Evolutionary conservation across 2,797 vertebrate species (phyloP).

Genomic region (Myiotriccus ornatus): DNA sequence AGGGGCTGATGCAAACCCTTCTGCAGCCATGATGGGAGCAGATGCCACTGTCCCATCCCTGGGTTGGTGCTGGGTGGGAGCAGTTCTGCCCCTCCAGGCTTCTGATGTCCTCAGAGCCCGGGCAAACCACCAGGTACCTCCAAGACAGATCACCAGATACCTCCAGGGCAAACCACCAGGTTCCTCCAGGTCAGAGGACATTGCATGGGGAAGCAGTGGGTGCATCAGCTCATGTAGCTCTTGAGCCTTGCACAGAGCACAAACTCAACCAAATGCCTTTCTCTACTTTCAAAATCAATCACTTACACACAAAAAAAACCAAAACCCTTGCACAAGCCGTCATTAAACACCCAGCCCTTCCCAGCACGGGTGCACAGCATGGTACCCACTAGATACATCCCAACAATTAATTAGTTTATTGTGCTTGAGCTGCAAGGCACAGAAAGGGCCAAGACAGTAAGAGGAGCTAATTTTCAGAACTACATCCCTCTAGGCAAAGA

Average conservation of each 20-base stretch:
- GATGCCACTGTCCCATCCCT: too few relatives aligned
- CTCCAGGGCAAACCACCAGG: neutral
- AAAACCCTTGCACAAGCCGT: neutral
- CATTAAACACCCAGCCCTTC: neutral
- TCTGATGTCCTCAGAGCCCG: neutral
- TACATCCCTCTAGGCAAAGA: neutral
- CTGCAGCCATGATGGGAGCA: fast-evolving
- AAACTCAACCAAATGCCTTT: neutral
- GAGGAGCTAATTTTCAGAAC: neutral
- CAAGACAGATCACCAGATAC: neutral
- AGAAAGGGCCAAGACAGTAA: neutral
- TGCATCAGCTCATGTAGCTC: neutral
- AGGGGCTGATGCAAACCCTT: neutral
- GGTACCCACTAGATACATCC: neutral
- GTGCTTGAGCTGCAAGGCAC: neutral
- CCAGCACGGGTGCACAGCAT: neutral
- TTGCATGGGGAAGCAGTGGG: fast-evolving
- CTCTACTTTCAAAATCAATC: neutral
- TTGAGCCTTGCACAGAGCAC: neutral
- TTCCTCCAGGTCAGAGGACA: neutral
- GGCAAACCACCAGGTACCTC: neutral
- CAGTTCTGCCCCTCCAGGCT: neutral
- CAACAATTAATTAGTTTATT: neutral
- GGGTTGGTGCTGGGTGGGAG: neutral
- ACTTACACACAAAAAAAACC: neutral